Evolutionary conservation across 2,888 invertebrate species (phyloP).

Genomic region (Teinopalpus imperialis): DNA sequence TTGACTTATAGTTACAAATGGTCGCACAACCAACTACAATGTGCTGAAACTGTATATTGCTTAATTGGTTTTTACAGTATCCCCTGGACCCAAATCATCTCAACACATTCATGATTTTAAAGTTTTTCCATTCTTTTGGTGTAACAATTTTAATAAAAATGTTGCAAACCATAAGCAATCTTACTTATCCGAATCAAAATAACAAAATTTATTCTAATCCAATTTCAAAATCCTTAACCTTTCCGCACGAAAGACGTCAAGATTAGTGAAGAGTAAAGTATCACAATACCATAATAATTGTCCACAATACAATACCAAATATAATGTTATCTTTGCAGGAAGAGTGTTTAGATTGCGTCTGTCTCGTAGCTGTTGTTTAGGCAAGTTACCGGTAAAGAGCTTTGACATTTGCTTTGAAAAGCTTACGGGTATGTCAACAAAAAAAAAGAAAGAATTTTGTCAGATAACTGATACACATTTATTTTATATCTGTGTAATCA

Average conservation of each 20-base stretch:
- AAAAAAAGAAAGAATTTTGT: not conserved
- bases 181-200: no score
- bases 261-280: slow-evolving; percentile 2
- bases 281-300: slow-evolving; percentile 9
- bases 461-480: not conserved
- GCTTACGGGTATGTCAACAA: not conserved
- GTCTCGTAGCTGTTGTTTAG: slow-evolving; percentile 9
- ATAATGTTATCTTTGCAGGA: slow-evolving; percentile 11
- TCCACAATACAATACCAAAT: slow-evolving; percentile 11
- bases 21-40: no score
- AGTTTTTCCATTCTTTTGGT: no score
- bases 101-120: no score
- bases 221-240: slow-evolving; percentile 6
- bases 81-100: no score
- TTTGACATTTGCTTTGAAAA: slow-evolving; percentile 12
- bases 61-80: no score
- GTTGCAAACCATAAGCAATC: no score
- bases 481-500: no score
- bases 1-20: no score
- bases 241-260: slow-evolving; percentile 2
- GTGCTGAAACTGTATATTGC: no score
- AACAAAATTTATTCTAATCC: not conserved
- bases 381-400: slow-evolving; percentile 4
- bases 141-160: no score
- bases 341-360: slow-evolving; percentile 6